Evolutionary conservation across 2,888 invertebrate genomes (phyloP), one percentile per base, ranked within the genome.

Genomic region (Seira ritae): DNA sequence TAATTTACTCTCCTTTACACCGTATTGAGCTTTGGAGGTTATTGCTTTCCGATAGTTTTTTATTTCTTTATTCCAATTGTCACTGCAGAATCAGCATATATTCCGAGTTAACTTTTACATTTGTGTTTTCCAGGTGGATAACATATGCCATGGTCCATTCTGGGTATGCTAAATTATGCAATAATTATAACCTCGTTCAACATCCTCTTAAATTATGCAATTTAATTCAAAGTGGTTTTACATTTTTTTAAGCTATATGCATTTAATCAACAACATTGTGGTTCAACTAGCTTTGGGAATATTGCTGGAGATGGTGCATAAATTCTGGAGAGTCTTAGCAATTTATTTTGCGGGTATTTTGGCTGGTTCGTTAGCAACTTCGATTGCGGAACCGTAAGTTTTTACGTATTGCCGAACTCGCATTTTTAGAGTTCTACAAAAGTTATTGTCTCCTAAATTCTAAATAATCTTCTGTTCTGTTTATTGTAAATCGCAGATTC

Each of bases 131-230:
- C 17, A 50, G 50, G 2, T 50, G 50, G 50, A 50, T 98, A 67
- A 95, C 97, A 0, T 99, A 99, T 90, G 98, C 98, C 97, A 94
- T 98, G 90, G 96, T 98, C 24, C 98, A 98, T 91, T 95, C 97
- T 84, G 97, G 97, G 95, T 96, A 90, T 31, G 31, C 31, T 31
- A 4, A 31, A 31, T n/a, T n/a, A 50, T 3, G 1, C 50, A 50
- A 8, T 50, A 3, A 31, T 31, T 31, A 31, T 31, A 31, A 31
- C 2, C 31, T 31, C n/a, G n/a, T n/a, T n/a, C 62, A 62, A 62
- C 62, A n/a, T 17, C 62, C 62, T 20, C 3, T 20, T 19, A 65
- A 6, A 17, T 10, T 42, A 68, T 1, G n/a, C 10, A 55, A 71
- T 4, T 8, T 31, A 55, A n/a, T 60, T 24, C 24, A 37, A 62